Conservation (phyloP, 2,888 invertebrate species). For the Tineola bisselliella region DNA sequence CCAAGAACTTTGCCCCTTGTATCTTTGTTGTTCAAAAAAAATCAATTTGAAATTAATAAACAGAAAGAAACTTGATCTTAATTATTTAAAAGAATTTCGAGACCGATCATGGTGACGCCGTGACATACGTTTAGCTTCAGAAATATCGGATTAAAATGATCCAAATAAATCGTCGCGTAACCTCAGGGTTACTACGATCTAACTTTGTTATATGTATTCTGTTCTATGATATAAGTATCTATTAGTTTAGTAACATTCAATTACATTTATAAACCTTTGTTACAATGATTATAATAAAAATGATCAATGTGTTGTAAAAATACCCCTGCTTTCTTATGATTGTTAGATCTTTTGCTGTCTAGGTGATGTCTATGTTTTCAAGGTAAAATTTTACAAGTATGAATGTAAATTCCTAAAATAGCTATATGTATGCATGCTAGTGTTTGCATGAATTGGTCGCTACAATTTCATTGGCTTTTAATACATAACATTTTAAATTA, state of each 20-base stretch:
- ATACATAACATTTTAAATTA: neutral
- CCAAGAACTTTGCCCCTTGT: slow-evolving; percentile 30
- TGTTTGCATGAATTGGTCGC: slow-evolving; percentile 38
- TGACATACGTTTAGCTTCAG: too few relatives aligned
- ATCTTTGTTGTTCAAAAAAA: slow-evolving; percentile 3
- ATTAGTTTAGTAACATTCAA: too few relatives aligned
- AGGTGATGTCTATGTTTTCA: slow-evolving; percentile 31
- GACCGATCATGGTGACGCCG: too few relatives aligned
- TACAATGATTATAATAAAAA: slow-evolving; percentile 16
- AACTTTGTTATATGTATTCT: too few relatives aligned
- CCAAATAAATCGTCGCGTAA: too few relatives aligned
- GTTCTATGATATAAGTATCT: too few relatives aligned
- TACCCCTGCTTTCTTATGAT: slow-evolving; percentile 13
- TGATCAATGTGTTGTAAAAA: slow-evolving; percentile 15
- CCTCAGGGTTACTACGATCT: too few relatives aligned
- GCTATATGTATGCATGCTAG: slow-evolving; percentile 36
- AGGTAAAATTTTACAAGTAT: slow-evolving; percentile 31
- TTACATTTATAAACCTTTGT: slow-evolving; percentile 10
- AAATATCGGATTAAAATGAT: too few relatives aligned
- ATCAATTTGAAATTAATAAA: slow-evolving; percentile 9
- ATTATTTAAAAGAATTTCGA: too few relatives aligned
- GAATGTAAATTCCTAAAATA: slow-evolving; percentile 7
- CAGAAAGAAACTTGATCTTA: neutral
- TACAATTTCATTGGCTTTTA: slow-evolving; percentile 17
- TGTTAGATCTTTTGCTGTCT: slow-evolving; percentile 31